These are phyloP conservation scores for Pteromalus puparum DNA, from an alignment of 1,140 invertebrate species.

Conservation along the genomic window DNA sequence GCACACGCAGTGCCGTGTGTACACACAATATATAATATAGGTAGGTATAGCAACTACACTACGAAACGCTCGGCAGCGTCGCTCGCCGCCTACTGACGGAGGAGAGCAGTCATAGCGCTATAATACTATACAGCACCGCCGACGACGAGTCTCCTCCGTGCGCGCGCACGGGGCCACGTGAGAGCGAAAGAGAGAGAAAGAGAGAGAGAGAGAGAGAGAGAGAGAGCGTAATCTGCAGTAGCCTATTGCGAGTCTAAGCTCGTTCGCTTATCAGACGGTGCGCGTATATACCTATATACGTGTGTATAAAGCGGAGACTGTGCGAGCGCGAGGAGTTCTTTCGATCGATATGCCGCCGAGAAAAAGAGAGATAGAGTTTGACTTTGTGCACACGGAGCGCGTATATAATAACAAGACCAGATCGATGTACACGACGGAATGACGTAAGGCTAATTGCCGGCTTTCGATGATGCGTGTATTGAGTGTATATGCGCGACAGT, in stretches of 20 bases:
- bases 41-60: not conserved
- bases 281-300: too few relatives aligned
- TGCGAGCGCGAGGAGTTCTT: not conserved
- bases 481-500: not conserved
- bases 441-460: not conserved
- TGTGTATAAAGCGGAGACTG: too few relatives aligned
- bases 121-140: not conserved
- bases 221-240: not conserved
- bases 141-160: not conserved
- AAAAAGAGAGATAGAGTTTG: not conserved
- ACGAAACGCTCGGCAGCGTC: conserved; percentile 2
- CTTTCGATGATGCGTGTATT: not conserved
- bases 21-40: too few relatives aligned
- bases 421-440: not conserved
- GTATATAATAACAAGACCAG: not conserved
- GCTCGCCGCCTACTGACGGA: not conserved
- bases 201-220: not conserved
- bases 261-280: not conserved
- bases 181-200: not conserved
- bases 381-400: not conserved
- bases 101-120: not conserved
- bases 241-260: not conserved
- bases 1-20: too few relatives aligned
- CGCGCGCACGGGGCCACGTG: not conserved
- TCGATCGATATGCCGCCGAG: too few relatives aligned